Evolutionary conservation across 1,140 invertebrate species (phyloP).

Genomic region (Halyomorpha halys): DNA sequence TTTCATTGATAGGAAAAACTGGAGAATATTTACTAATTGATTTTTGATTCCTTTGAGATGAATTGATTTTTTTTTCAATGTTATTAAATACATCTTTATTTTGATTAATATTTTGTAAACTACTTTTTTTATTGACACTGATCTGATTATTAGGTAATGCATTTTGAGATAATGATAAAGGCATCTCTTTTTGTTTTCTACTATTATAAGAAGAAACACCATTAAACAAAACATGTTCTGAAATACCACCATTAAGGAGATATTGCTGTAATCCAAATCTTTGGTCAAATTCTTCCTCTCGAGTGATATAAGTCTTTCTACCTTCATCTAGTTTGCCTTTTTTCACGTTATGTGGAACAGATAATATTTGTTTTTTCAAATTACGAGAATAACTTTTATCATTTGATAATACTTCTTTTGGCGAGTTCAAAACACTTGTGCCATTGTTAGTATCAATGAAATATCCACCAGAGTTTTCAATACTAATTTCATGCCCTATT

Average conservation of each 20-base stretch:
- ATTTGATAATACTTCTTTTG: too few relatives aligned
- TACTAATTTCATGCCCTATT: slow-evolving; percentile 30
- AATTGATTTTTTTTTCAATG: too few relatives aligned
- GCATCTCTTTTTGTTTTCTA: too few relatives aligned
- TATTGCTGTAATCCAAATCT: neutral
- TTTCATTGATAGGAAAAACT: too few relatives aligned
- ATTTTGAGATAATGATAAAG: too few relatives aligned
- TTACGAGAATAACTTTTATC: neutral
- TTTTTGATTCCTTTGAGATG: too few relatives aligned
- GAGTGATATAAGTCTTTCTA: slow-evolving; percentile 14
- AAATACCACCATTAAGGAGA: neutral
- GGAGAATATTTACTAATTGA: too few relatives aligned
- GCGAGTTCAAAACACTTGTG: too few relatives aligned
- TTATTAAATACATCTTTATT: too few relatives aligned
- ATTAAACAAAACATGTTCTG: slow-evolving; percentile 1
- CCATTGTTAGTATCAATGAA: slow-evolving; percentile 1
- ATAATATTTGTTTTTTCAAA: neutral
- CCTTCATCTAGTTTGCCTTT: slow-evolving; percentile 13
- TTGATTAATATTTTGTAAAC: too few relatives aligned
- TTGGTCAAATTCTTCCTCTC: neutral
- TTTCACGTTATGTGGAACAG: neutral
- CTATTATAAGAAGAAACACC: neutral
- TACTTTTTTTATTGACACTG: too few relatives aligned
- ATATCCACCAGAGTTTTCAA: neutral
- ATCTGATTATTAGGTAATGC: too few relatives aligned